Base-by-base conservation (phyloP, 2,888 invertebrate genomes). In the Perizoma flavofasciatum region DNA sequence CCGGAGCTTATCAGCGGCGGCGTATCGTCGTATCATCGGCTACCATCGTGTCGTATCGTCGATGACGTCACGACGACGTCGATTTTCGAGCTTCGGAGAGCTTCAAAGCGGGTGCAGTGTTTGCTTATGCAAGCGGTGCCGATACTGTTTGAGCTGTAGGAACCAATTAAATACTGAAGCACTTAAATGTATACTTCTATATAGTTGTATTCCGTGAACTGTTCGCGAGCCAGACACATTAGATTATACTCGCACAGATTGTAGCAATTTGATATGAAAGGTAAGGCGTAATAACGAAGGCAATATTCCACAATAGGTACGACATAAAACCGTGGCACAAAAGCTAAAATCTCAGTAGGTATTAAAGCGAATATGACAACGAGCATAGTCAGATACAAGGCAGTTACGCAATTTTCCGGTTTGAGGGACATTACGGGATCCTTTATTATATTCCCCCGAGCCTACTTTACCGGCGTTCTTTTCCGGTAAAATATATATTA, bases 401-500 rank as follows among this genome's bases (percentile, higher is more conserved):
- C 72, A 73, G 72, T 76, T 73, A 73, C 69, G 74, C 77, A 76
- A 81, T 85, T 84, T 80, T 75, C 74, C 67, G 75, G 72, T 70
- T 72, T 66, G 66, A 70, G 62, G 60, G 68, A 67, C 76, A 74
- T 72, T 69, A 69, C 65, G 72, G 70, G 65, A 69, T 68, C 70
- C 74, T 77, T 79, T 77, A 76, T 78, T 73, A 78, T 73, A 70
- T 61, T 71, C 70, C 69, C 67, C 65, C 55, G 72, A 55, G 68
- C 69, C 61, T 70, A 55, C 65, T 64, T 58, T 51, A 58, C 70
- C 62, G 63, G 63, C 65, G 64, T 62, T 72, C 74, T 66, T 70
- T 60, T 65, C 52, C 75, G n/a, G n/a, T n/a, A 75, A 80, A 73
- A 81, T 79, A 82, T 79, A 81, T 81, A 75, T 74, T 71, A 73